A percentile compares a stretch with the other conserved stretches of the same genome.
Evolutionary conservation across 2,888 invertebrate genomes (phyloP).

Genomic region (Amblyjoppa proteus): DNA sequence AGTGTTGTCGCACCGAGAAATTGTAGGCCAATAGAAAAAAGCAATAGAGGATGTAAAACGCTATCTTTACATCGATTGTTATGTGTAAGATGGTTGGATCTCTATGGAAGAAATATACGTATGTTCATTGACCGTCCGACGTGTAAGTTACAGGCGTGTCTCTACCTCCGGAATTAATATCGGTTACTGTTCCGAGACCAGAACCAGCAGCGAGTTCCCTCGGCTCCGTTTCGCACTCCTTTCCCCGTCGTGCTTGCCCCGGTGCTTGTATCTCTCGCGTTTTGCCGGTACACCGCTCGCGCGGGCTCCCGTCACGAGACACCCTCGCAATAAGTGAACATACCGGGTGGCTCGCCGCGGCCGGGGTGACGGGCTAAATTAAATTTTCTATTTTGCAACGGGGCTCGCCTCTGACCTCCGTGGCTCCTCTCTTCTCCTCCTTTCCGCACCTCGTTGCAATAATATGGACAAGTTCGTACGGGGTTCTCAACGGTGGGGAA

Average conservation of each 20-base stretch:
- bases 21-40: background rate
- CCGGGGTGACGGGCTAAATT: constrained; percentile 77
- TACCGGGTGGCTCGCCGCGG: constrained; percentile 66
- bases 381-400: constrained; percentile 81
- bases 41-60: background rate
- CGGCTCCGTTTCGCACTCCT: constrained; percentile 23
- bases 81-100: background rate
- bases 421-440: constrained; percentile 42
- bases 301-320: constrained; percentile 64
- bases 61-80: background rate
- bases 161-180: constrained; percentile 72
- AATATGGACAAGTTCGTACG: constrained; percentile 73
- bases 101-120: background rate
- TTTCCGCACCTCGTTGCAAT: constrained; percentile 72
- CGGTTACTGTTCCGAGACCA: constrained; percentile 51
- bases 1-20: background rate
- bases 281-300: constrained; percentile 49
- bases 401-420: constrained; percentile 74
- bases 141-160: constrained; percentile 24
- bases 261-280: constrained; percentile 54
- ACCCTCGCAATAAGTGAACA: constrained; percentile 73
- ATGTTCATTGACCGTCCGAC: constrained; percentile 29
- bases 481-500: constrained; percentile 73
- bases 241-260: constrained; percentile 20
- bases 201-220: constrained; percentile 23